These are phyloP conservation scores for Lasioglossum leucozonium DNA, from an alignment of 2,888 invertebrate species.

Conservation along the genomic window DNA sequence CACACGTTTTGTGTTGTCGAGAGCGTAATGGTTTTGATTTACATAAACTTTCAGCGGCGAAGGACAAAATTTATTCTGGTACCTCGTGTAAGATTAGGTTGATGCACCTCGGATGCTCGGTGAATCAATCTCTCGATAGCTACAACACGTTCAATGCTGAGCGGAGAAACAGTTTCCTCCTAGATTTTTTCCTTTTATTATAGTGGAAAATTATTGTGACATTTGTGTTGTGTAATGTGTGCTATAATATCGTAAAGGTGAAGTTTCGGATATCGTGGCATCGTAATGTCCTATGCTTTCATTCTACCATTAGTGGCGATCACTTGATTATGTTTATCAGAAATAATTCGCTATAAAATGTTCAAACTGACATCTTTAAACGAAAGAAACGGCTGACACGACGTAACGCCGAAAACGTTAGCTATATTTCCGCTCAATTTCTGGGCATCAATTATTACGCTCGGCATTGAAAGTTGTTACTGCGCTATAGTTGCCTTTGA, in stretches of 20 bases:
- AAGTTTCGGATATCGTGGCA: neutral
- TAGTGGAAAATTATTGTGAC: neutral
- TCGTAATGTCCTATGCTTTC: neutral
- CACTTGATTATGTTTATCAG: neutral
- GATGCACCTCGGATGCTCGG: neutral
- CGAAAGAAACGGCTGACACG: neutral
- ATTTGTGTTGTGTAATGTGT: neutral
- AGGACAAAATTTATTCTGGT: slow-evolving; percentile 7
- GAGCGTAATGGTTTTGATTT: neutral
- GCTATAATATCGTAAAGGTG: neutral
- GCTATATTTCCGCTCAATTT: neutral
- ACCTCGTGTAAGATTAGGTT: slow-evolving; percentile 6
- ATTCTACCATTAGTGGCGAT: neutral
- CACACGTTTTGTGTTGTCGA: neutral
- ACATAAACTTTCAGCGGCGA: neutral
- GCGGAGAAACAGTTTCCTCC: neutral
- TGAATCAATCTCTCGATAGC: neutral
- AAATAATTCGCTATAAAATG: neutral
- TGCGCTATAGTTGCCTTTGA: neutral
- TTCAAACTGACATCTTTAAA: neutral
- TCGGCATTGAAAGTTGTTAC: neutral
- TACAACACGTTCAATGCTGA: neutral
- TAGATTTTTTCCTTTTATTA: neutral
- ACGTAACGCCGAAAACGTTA: neutral
- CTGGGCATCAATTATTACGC: neutral